Base-by-base conservation (phyloP, 2,113 vertebrate genomes). In the Nannospalax galili region DNA sequence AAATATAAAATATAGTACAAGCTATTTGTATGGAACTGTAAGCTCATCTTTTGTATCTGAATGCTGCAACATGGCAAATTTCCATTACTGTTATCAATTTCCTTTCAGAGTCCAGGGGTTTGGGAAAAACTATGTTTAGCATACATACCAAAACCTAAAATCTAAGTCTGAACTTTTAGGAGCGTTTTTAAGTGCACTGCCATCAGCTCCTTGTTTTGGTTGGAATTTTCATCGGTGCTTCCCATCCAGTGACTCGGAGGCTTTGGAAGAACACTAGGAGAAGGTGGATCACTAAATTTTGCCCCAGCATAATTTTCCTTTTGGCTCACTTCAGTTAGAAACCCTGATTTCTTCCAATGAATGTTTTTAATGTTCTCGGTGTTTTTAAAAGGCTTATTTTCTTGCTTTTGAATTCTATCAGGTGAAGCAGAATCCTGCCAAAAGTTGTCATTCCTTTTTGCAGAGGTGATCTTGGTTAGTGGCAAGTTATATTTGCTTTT, bases 231-330 rank as follows among this genome's bases (percentile, higher is more conserved):
- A 88, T 97, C 97, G 96, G 96, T 95, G 92, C 98, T 96, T 62
- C 99, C 99, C 94, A 99, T 99, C 99, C 99, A 99, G 98, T 99
- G 99, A 91, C 99, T 99, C 78, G 99, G 99, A 0, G 99, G 99
- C 97, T 99, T 99, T 77, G 99, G 99, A 94, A 99, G 98, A 96
- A 99, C 99, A 75, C 99, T 99, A 19, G 99, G 99, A 78, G 99
- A 99, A 0, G 99, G 99, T 0, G 99, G 99, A 97, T 99, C 99
- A 42, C 99, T 99, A 80, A 99, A 99, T 96, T 99, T 99, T 32
- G 99, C 99, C 45, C 99, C 99, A 35, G 99, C 99, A 0, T 99
- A 99, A 32, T 99, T 99, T 98, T 99, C 98, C 73, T 99, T 99
- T 98, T 99, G 98, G 97, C 90, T 98, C 26, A 88, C 93, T 98